Base-by-base conservation (phyloP, 2,888 invertebrate species). In the Notocelia uddmanniana region DNA sequence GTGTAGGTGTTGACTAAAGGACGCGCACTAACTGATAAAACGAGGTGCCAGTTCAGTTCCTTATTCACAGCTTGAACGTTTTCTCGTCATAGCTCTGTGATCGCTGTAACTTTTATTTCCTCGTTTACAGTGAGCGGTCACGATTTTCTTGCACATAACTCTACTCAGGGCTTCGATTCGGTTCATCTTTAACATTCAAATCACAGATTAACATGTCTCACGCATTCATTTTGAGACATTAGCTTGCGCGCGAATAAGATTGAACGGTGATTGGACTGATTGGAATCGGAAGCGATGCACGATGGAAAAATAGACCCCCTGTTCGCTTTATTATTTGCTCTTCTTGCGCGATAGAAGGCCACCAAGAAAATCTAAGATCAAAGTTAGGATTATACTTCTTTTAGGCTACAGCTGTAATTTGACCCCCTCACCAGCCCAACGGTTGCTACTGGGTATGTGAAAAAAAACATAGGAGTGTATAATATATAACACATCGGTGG, bases 91-190 rank as follows among this genome's bases (percentile, higher is more conserved):
- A 63, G 55, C 64, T 11, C 57, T 37, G 50, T 50, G n/a, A 45
- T 13, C 23, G 13, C 59, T 54, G 45, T 66, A 52, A 19, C 59
- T 41, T 59, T 54, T 41, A 67, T 71, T 71, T 71, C 71, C 71
- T 71, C 45, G 45, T 59, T 71, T 37, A 48, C 70, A 31, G 15
- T 54, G 10, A 8, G 9, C 34, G 54, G 59, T 31, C 66, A 67
- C 52, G 59, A 60, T 54, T 71, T 71, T 71, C 66, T 71, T 48
- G 59, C 45, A 54, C 50, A 0, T 52, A 58, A 59, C 41, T 59
- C 18, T 19, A 15, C 21, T 34, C 45, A 11, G 18, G 48, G 21
- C n/a, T 6, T 45, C 6, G 45, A 45, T n/a, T 45, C n/a, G 45
- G 5, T 45, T 45, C 13, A 45, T 45, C 6, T 45, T 45, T n/a